phyloP scores from a whole-genome alignment of 2,888 invertebrate species.

The Drosophila monieri region DNA sequence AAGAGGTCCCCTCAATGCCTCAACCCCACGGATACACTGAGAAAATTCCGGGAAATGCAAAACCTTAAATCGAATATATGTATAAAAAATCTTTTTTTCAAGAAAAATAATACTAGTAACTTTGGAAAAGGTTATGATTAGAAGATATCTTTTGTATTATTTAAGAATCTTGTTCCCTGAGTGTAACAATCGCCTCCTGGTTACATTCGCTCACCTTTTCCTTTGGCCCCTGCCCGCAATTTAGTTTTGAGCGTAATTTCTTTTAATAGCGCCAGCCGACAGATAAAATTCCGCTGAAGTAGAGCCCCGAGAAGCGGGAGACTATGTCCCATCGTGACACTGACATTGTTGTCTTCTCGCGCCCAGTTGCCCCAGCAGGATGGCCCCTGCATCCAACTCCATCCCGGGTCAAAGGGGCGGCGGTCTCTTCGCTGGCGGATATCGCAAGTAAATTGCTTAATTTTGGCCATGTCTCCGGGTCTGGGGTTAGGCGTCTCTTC shows the following conservation, averaged over 20 bases:
- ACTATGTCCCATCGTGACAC: slow-evolving; percentile 28
- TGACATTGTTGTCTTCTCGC: slow-evolving; percentile 46
- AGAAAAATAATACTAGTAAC: not conserved
- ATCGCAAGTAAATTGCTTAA: slow-evolving; percentile 79
- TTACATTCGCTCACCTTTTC: slow-evolving; percentile 59
- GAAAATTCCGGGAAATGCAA: not conserved
- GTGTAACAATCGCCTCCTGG: slow-evolving; percentile 19
- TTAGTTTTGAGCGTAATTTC: slow-evolving; percentile 83
- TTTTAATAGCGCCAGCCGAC: slow-evolving; percentile 82
- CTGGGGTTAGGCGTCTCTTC: slow-evolving; percentile 44
- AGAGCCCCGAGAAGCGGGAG: slow-evolving; percentile 37
- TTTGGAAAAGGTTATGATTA: not conserved
- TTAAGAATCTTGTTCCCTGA: not conserved
- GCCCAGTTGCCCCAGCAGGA: slow-evolving; percentile 49
- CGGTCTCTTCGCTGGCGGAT: slow-evolving; percentile 60
- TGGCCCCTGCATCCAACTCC: slow-evolving; percentile 19
- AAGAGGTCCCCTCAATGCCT: slow-evolving; percentile 22
- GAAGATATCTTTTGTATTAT: not conserved
- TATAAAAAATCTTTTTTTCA: no score
- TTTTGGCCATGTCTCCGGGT: slow-evolving; percentile 66
- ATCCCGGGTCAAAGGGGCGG: slow-evolving; percentile 58
- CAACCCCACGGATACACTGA: slow-evolving; percentile 8
- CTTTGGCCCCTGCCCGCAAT: slow-evolving; percentile 72
- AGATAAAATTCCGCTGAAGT: slow-evolving; percentile 74
- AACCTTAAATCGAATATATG: not conserved